Evolutionary conservation across 1,140 invertebrate species (phyloP), one percentile per base, ranked within the genome.

Genomic region (Cardiocondyla obscurior): DNA sequence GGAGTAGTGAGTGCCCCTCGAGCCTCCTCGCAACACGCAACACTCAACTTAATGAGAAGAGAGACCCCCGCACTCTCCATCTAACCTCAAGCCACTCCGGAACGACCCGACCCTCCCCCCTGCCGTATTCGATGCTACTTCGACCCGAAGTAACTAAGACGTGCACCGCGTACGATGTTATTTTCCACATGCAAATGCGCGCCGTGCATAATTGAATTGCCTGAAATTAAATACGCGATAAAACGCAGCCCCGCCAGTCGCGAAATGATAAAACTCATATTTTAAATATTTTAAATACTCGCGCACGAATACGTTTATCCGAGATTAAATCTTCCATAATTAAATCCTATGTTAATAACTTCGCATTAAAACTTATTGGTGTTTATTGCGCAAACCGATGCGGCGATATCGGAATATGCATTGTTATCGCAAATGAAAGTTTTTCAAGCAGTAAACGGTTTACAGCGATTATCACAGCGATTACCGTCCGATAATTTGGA

Each of bases 31-130:
- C 90, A 92, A 91, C 91, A 91, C 92, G 91, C 92, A 91, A 92
- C 92, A 93, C 92, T 93, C 91, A 92, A 88, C 89, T 92, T 93
- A 92, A 93, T 93, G 91, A 93, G 92, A 92, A 90, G 89, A 92
- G 90, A 91, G 91, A 90, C 87, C 88, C 88, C 84, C 89, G 82
- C 62, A 83, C 84, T 83, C 84, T 84, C 77, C 44, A 72, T 82
- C 86, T 90, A 88, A 85, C 84, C 85, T 86, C 89, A 30, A 88
- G 86, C 88, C 77, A 88, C 88, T 89, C 86, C 57, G 87, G 83
- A 89, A 86, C 84, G 84, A 86, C 62, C 84, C 84, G 73, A 82
- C 69, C 51, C 74, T 88, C 70, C n/a, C n/a, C n/a, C n/a, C n/a
- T n/a, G n/a, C n/a, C 70, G 58, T 49, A 81, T 83, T 88, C 87